Base-by-base conservation (phyloP, 2,113 vertebrate species). In the Epinephelus moara region DNA sequence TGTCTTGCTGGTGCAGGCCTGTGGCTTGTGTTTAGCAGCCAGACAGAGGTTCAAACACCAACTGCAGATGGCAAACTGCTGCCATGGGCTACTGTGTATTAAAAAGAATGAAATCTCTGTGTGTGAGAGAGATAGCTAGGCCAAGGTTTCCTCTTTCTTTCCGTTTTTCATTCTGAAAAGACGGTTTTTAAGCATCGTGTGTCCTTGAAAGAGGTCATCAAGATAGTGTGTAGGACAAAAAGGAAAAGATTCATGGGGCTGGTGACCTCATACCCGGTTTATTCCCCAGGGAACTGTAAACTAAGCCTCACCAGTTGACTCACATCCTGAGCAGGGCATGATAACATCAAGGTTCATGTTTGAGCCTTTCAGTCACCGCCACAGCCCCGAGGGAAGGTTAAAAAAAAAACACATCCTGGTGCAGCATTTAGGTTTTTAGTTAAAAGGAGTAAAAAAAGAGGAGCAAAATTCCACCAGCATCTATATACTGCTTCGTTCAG, bases 261-360 rank as follows among this genome's bases (percentile, higher is more conserved):
- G 57, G 45, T 93, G 91, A 91, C 90, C 80, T 91, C 70, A 84
- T 79, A 84, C 68, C 78, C 63, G 71, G 72, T 70, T 55, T 30
- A 13, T 63, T 75, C 80, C 89, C 53, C 9, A 14, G 76, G 90
- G 85, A 88, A 87, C 78, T 79, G 84, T 81, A 87, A 84, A 89
- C 80, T 70, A 85, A 86, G 70, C 81, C 79, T 84, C 64, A 27
- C 61, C 80, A 59, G 85, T 87, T 90, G 87, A 91, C 88, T 84
- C 85, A 79, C 76, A 81, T 84, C 78, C 53, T n/a, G 13, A 82
- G 81, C 77, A 60, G 47, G 40, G 60, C 64, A 62, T 15, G 87
- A 92, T 93, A 92, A 88, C 89, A 90, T 92, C 86, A 78, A 45
- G 71, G 88, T 92, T 90, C 86, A 91, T 78, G 86, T 91, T 63